Conservation (phyloP, 2,888 invertebrate species). For the Limenitis camilla region DNA sequence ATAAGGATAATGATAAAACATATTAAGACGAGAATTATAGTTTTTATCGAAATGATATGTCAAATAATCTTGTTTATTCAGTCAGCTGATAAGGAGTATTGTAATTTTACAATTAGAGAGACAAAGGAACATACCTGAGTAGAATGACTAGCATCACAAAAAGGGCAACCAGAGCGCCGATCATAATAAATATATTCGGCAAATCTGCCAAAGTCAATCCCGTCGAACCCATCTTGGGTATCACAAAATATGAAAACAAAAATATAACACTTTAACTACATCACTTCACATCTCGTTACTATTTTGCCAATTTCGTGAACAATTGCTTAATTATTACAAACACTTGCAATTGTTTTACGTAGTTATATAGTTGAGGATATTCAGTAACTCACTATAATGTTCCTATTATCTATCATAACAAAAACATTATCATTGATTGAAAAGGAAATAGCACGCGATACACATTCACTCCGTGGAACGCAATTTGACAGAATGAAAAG, state of each 20-base stretch:
- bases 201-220: slow-evolving; percentile 81
- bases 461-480: slow-evolving; percentile 32
- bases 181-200: slow-evolving; percentile 84
- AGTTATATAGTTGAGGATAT: slow-evolving; percentile 28
- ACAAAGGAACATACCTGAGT: slow-evolving; percentile 71
- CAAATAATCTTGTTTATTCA: background rate
- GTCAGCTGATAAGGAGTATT: background rate
- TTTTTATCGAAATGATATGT: too few species aligned
- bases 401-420: slow-evolving; percentile 44
- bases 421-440: slow-evolving; percentile 68
- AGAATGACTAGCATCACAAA: slow-evolving; percentile 84
- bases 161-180: slow-evolving; percentile 81
- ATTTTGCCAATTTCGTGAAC: slow-evolving; percentile 33
- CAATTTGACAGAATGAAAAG: slow-evolving; percentile 46
- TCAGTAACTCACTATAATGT: slow-evolving; percentile 28
- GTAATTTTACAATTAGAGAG: too few species aligned
- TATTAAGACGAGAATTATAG: too few species aligned
- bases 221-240: slow-evolving; percentile 55
- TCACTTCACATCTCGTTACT: slow-evolving; percentile 25
- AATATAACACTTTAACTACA: slow-evolving; percentile 33
- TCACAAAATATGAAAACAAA: slow-evolving; percentile 38
- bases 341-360: slow-evolving; percentile 37
- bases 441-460: slow-evolving; percentile 33
- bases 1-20: too few species aligned
- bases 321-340: slow-evolving; percentile 30